Base-by-base conservation (phyloP, 2,888 invertebrate species). In the Trichogramma dendrolimi region DNA sequence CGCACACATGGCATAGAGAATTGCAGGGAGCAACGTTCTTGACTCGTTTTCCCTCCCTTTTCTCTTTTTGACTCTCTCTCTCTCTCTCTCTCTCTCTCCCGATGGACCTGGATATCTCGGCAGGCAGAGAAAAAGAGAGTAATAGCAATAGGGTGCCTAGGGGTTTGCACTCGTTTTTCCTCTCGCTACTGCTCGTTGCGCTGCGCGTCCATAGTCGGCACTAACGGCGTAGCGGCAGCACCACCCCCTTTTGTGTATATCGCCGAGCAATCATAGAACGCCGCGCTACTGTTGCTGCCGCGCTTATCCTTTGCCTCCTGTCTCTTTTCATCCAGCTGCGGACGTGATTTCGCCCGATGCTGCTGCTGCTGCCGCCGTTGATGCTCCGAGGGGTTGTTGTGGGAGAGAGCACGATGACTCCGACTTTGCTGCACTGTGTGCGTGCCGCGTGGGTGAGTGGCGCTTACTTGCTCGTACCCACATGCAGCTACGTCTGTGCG, bases 231-330 rank as follows among this genome's bases (percentile, higher is more conserved):
- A 27, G 27, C 27, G 27, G 27, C 27, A 27, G 27, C 27, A 27
- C 27, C 27, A 27, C 46, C 46, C n/a, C n/a, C 27, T 27, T 27
- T 27, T 27, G 27, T 27, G 27, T 79, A 78, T 78, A 78, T 78
- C 74, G 74, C 70, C 71, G 72, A 76, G 77, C 78, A 79, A 79
- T 79, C 78, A 78, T 76, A 78, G 56, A 54, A 48, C 53, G 49
- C 48, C 53, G 56, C 61, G 57, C 53, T 52, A 56, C 58, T 50
- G 6, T 41, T 38, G 40, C 55, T 41, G 42, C 41, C 46, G 53
- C 57, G 51, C 53, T 41, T 55, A 62, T 66, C 65, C 52, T 66
- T 66, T 66, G 64, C 62, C 60, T 61, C 67, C 66, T 67, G 63
- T 67, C 66, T 60, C 60, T 60, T 55, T 61, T 57, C 53, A 48